Evolutionary conservation across 2,113 vertebrate species (phyloP), one percentile per base, ranked within the genome.

Genomic region (Phalacrocorax brasilianus): DNA sequence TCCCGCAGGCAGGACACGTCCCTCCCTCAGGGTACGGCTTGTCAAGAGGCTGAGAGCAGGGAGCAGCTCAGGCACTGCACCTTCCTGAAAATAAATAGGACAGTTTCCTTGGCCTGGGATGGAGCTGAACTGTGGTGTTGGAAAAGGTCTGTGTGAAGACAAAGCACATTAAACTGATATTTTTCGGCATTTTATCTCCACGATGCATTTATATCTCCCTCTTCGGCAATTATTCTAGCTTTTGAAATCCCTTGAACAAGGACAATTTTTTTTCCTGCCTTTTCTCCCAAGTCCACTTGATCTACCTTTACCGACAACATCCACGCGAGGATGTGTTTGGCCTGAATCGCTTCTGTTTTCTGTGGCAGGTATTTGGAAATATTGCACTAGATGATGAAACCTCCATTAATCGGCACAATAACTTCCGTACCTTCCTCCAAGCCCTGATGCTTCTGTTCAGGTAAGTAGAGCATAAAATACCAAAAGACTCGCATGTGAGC

Each of bases 361-460:
- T 71, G 17, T 85, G 96, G 17, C 97, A 99, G 99, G 99, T 99
- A 5, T 99, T 99, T 96, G 99, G 99, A 33, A 99, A 99, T 96
- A 99, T 99, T n/a, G 98, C 98, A 0, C 96, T 99, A 38, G 98
- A 99, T 2, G 99, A 99, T 7, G 99, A 99, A 27, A 98, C 98
- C 24, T 98, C 98, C 62, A 99, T 99, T 89, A 99, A 99, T 67
- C 98, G 98, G 24, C 99, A 99, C 98, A 99, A 99, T 92, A 99
- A 99, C 96, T 99, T 99, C 95, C 98, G 98, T 11, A 99, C 99
- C 1, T 99, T 99, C 88, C 97, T 99, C 14, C 99, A 99, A 78
- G 99, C 99, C 16, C 96, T 99, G 91, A 99, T 99, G 99, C 98
- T 99, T 50, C 97, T 99, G 16, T 99, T 99, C 98, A 99, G 99